Evolutionary conservation across 1,140 invertebrate species (phyloP).

Genomic region (Arion vulgaris): DNA sequence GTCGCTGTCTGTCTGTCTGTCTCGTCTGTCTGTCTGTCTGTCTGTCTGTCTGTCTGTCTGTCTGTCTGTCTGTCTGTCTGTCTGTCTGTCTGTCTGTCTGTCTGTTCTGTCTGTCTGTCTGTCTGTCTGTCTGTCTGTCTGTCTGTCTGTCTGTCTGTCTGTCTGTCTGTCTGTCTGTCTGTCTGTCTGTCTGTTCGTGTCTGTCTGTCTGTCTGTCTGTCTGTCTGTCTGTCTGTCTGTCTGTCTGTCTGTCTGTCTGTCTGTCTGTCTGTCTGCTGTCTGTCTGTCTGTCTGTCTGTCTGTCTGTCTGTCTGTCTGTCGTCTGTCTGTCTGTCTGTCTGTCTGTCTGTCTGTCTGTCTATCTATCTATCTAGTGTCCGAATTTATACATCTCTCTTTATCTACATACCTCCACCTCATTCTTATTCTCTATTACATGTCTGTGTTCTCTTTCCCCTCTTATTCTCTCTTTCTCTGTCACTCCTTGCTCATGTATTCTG

Average conservation of each 20-base stretch:
- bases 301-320: not conserved
- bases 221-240: slow-evolving; percentile 11
- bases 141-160: slow-evolving; percentile 2
- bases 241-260: not conserved
- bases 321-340: not conserved
- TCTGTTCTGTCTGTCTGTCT: not conserved
- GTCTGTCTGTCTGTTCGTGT: not conserved
- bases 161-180: slow-evolving; percentile 1
- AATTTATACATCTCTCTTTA: too few species aligned
- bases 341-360: not conserved
- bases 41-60: too few species aligned
- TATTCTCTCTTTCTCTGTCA: too few species aligned
- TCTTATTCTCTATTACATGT: too few species aligned
- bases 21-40: too few species aligned
- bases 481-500: too few species aligned
- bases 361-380: not conserved
- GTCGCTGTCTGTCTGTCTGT: too few species aligned
- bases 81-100: too few species aligned
- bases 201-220: not conserved
- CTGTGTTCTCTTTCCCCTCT: too few species aligned
- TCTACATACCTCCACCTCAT: too few species aligned
- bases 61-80: too few species aligned
- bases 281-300: not conserved
- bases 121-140: too few species aligned
- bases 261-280: not conserved